phyloP scores from a whole-genome alignment of 1,140 invertebrate genomes.

The Ceratitis capitata region DNA sequence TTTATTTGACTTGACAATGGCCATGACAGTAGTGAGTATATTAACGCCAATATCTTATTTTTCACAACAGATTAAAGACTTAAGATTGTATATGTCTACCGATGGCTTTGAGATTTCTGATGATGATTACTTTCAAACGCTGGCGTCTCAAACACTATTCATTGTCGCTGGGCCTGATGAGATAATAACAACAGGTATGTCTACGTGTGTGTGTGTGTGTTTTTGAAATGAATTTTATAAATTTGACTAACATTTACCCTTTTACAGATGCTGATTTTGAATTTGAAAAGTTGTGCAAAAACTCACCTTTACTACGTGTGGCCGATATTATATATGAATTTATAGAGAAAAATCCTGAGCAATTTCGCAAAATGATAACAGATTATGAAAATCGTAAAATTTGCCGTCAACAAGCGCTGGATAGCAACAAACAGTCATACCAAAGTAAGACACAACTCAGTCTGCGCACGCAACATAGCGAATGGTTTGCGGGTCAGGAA shows the following conservation, averaged over 20 bases:
- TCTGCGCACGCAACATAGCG: constrained; percentile 72
- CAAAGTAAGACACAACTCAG: constrained; percentile 64
- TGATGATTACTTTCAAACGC: constrained; percentile 77
- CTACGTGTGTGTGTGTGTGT: neutral
- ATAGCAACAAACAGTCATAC: constrained; percentile 31
- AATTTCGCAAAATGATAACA: constrained; percentile 60
- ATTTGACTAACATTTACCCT: neutral
- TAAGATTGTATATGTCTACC: constrained; percentile 68
- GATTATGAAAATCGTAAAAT: constrained; percentile 51
- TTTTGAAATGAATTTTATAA: neutral
- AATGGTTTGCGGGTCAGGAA: constrained; percentile 76
- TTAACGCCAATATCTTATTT: neutral
- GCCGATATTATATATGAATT: constrained; percentile 62
- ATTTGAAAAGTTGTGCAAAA: constrained; percentile 57
- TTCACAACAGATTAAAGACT: constrained; percentile 55
- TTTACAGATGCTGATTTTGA: constrained; percentile 58
- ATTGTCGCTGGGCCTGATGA: constrained; percentile 72
- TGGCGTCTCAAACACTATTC: constrained; percentile 77
- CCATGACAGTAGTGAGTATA: neutral
- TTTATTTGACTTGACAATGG: neutral
- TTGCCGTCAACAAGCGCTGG: constrained; percentile 46
- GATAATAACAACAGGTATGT: constrained; percentile 76
- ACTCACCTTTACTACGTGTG: constrained; percentile 56
- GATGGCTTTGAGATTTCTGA: constrained; percentile 80
- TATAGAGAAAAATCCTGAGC: constrained; percentile 60